A percentile compares a stretch with the other conserved stretches of the same genome.
Evolutionary conservation across 2,113 vertebrate genomes (phyloP).

Genomic region (Carettochelys insculpta): DNA sequence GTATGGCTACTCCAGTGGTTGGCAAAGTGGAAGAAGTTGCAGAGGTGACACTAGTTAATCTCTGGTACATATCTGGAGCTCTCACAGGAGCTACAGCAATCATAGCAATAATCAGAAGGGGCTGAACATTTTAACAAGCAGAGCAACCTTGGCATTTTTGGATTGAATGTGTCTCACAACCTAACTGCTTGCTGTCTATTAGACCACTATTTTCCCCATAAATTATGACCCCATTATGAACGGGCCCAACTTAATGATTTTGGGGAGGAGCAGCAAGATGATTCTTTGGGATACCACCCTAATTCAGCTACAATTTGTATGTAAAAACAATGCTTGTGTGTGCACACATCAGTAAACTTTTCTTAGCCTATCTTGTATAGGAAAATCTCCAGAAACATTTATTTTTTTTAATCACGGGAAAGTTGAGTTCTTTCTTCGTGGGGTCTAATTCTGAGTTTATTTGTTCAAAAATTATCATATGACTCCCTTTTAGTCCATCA

Average conservation of each 20-base stretch:
- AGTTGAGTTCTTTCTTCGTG: background rate
- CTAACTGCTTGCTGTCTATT: background rate
- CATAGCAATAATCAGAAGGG: background rate
- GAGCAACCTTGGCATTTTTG: background rate
- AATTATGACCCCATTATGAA: background rate
- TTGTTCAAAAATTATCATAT: background rate
- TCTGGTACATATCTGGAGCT: background rate
- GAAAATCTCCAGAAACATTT: background rate
- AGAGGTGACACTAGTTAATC: background rate
- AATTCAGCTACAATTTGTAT: background rate
- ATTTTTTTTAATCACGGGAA: background rate
- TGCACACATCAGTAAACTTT: background rate
- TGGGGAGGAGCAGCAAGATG: background rate
- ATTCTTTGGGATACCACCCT: background rate
- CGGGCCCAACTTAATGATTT: background rate
- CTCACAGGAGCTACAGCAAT: background rate
- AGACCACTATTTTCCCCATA: background rate
- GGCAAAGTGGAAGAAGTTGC: background rate
- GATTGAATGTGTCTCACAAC: background rate
- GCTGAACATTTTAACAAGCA: fast-evolving
- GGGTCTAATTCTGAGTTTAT: background rate
- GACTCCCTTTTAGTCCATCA: background rate
- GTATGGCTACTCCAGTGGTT: background rate
- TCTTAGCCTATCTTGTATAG: background rate
- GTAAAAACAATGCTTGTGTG: background rate